phyloP scores from a whole-genome alignment of 2,888 invertebrate species.

The Caenorhabditis sp. region DNA sequence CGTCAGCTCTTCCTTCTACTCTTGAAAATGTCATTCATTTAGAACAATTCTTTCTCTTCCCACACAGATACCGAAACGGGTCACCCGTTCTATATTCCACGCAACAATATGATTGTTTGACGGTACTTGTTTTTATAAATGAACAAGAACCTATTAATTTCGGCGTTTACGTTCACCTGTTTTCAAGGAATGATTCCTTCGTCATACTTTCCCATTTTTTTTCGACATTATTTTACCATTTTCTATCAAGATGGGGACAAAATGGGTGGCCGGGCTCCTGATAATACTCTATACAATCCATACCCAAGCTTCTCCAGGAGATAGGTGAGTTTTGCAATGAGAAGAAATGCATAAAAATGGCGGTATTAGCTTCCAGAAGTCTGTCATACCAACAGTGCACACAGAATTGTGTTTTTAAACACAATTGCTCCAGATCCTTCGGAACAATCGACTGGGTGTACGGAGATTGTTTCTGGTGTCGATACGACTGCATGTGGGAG shows the following conservation, averaged over 20 bases:
- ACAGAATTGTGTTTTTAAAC: constrained; percentile 19
- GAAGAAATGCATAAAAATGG: not conserved
- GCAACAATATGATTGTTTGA: not conserved
- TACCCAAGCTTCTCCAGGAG: constrained; percentile 39
- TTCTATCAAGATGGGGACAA: constrained; percentile 5
- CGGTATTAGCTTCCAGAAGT: constrained; percentile 37
- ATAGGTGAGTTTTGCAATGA: constrained; percentile 31
- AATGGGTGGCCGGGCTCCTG: constrained; percentile 18
- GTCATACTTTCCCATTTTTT: not conserved
- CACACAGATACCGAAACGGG: constrained; percentile 11
- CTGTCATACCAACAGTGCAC: constrained; percentile 30
- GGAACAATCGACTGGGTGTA: constrained; percentile 51
- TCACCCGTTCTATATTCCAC: constrained; percentile 29
- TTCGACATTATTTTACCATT: no score
- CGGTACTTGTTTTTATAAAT: no score
- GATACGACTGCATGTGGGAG: constrained; percentile 78
- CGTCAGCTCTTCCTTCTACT: constrained; percentile 9
- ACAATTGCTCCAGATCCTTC: constrained; percentile 35
- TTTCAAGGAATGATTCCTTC: constrained; percentile 2
- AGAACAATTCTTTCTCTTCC: constrained; percentile 24
- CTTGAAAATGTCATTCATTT: constrained; percentile 8
- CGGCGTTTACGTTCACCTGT: not conserved
- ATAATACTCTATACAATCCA: not conserved
- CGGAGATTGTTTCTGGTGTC: constrained; percentile 72
- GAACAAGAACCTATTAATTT: not conserved